A percentile compares a stretch with the other conserved stretches of the same genome.
These are phyloP conservation scores for Microcebus lehilahytsara DNA, from an alignment of 2,113 vertebrate genomes.

Conservation along the genomic window DNA sequence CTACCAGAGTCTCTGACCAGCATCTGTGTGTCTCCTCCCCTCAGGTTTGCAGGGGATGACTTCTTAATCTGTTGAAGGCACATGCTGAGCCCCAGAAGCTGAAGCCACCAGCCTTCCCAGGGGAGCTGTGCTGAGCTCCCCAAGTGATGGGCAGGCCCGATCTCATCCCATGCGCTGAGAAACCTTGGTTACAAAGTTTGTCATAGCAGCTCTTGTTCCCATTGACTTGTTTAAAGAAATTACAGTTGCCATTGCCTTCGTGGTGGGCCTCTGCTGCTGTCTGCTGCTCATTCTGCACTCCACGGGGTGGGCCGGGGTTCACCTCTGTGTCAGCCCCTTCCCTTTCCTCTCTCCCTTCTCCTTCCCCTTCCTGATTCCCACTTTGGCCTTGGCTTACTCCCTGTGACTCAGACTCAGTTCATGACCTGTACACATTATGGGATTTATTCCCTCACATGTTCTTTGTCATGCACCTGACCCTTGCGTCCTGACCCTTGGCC, in stretches of 20 bases:
- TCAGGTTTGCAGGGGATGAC: constrained; percentile 82
- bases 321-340: background rate
- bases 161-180: background rate
- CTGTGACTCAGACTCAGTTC: background rate
- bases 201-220: background rate
- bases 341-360: too few relatives aligned
- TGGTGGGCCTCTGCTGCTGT: background rate
- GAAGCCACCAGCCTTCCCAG: background rate
- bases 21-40: background rate
- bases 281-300: background rate
- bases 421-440: background rate
- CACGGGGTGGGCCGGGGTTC: background rate
- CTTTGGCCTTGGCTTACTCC: background rate
- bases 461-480: background rate
- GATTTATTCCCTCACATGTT: background rate
- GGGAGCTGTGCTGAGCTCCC: background rate
- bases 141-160: background rate
- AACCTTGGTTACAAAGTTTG: background rate
- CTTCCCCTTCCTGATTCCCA: background rate
- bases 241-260: constrained; percentile 7
- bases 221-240: constrained; percentile 68
- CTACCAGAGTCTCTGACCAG: background rate
- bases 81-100: background rate
- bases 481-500: background rate
- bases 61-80: constrained; percentile 63